Percentiles rank a stretch among this genome's conserved stretches.
Evolutionary conservation across 2,888 invertebrate species (phyloP).

Genomic region (Syrista parreyssii): DNA sequence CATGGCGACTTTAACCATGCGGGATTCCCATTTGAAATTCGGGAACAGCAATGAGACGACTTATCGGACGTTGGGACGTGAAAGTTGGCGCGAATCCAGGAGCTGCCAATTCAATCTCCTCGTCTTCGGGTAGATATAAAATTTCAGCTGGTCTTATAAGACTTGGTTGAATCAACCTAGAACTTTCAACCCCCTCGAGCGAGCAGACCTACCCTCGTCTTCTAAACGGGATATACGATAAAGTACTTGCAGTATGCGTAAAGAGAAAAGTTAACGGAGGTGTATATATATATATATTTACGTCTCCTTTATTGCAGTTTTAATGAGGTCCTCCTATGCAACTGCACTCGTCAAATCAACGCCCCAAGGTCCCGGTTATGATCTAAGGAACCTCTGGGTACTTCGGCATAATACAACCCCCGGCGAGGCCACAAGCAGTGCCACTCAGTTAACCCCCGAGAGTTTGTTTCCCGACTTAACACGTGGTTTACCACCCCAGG

Average conservation of each 20-base stretch:
- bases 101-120: slow-evolving; percentile 57
- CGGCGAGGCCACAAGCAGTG: not conserved
- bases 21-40: slow-evolving; percentile 47
- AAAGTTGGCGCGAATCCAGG: slow-evolving; percentile 53
- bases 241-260: not conserved
- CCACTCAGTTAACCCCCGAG: not conserved
- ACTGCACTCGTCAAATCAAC: slow-evolving; percentile 48
- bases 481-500: not conserved
- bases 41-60: slow-evolving; percentile 36
- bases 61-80: slow-evolving; percentile 37
- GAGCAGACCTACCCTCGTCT: not conserved
- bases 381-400: not conserved
- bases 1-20: not conserved
- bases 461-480: not conserved
- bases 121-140: slow-evolving; percentile 41
- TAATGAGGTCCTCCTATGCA: slow-evolving; percentile 54
- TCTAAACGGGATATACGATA: not conserved
- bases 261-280: not conserved
- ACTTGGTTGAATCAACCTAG: not conserved
- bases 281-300: not conserved
- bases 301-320: slow-evolving; percentile 30
- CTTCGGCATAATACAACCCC: not conserved
- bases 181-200: slow-evolving; percentile 4
- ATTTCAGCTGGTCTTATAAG: slow-evolving; percentile 37
- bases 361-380: not conserved